These are phyloP conservation scores for Cephus pygmeus DNA, from an alignment of 2,888 invertebrate genomes.

Conservation along the genomic window DNA sequence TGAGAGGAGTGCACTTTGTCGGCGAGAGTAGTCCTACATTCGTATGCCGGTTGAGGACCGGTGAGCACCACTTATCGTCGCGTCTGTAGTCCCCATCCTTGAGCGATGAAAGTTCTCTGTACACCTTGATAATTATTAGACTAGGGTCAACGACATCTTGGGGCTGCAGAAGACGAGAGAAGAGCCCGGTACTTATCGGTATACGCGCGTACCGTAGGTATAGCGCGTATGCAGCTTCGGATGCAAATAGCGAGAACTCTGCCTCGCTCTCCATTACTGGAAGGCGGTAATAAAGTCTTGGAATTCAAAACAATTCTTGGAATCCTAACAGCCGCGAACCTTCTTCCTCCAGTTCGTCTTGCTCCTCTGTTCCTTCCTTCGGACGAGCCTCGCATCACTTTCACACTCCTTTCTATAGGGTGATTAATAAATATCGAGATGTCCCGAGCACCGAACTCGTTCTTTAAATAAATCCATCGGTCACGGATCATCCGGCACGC, in stretches of 20 bases:
- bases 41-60: constrained; percentile 1
- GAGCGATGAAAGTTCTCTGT: neutral
- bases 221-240: neutral
- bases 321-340: constrained; percentile 5
- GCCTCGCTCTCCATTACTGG: neutral
- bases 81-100: neutral
- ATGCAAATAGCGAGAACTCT: constrained; percentile 6
- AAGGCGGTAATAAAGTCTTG: constrained; percentile 9
- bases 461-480: constrained; percentile 21
- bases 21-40: constrained; percentile 1
- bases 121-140: neutral
- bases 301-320: constrained; percentile 7
- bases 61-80: neutral
- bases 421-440: constrained; percentile 20
- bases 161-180: neutral
- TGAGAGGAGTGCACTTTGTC: constrained; percentile 5
- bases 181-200: neutral
- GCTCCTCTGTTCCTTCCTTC: neutral
- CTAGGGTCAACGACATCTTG: constrained; percentile 1
- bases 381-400: neutral
- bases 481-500: constrained; percentile 20
- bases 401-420: neutral
- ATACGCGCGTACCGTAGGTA: neutral
- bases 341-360: neutral
- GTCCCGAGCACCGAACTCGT: constrained; percentile 27